Percentiles rank a stretch among this genome's conserved stretches.
phyloP scores from a whole-genome alignment of 1,140 invertebrate genomes.

The Euglossa dilemma region DNA sequence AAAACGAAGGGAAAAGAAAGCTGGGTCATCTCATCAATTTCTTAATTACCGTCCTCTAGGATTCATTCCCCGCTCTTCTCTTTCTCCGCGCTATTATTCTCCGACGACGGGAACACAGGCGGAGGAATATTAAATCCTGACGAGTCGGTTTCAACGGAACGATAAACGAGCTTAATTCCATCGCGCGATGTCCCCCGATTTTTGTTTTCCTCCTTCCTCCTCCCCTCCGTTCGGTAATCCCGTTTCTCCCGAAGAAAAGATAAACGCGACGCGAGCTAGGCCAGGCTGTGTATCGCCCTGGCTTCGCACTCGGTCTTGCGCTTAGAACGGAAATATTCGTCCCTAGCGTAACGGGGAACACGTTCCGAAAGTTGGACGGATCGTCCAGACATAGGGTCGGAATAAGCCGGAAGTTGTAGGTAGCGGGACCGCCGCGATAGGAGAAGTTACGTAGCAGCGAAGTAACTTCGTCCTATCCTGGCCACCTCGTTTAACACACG shows the following conservation, averaged over 20 bases:
- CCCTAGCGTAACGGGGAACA: slow-evolving; percentile 24
- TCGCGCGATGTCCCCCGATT: not conserved
- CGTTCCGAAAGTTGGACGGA: slow-evolving; percentile 49
- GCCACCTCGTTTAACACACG: slow-evolving; percentile 49
- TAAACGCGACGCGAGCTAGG: too few species aligned
- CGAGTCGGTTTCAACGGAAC: slow-evolving; percentile 22
- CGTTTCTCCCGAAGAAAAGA: not conserved
- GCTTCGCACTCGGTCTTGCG: not conserved
- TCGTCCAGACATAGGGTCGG: slow-evolving; percentile 47
- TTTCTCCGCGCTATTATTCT: not conserved
- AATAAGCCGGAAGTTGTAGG: slow-evolving; percentile 48
- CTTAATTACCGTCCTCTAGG: slow-evolving; percentile 16
- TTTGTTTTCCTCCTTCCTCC: not conserved
- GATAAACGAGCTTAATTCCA: slow-evolving; percentile 24
- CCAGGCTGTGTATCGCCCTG: not conserved
- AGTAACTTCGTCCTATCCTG: slow-evolving; percentile 44
- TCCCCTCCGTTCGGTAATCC: too few species aligned
- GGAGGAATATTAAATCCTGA: slow-evolving; percentile 25
- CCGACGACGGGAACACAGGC: not conserved
- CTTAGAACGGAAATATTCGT: slow-evolving; percentile 30
- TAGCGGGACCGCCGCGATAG: slow-evolving; percentile 35
- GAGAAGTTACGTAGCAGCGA: slow-evolving; percentile 47
- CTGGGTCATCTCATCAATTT: slow-evolving; percentile 15
- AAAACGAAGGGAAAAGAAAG: not conserved
- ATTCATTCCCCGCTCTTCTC: not conserved